Percentiles rank a stretch among this genome's conserved stretches.
These are phyloP conservation scores for Lasioglossum lativentre DNA, from an alignment of 2,888 invertebrate species.

Conservation along the genomic window DNA sequence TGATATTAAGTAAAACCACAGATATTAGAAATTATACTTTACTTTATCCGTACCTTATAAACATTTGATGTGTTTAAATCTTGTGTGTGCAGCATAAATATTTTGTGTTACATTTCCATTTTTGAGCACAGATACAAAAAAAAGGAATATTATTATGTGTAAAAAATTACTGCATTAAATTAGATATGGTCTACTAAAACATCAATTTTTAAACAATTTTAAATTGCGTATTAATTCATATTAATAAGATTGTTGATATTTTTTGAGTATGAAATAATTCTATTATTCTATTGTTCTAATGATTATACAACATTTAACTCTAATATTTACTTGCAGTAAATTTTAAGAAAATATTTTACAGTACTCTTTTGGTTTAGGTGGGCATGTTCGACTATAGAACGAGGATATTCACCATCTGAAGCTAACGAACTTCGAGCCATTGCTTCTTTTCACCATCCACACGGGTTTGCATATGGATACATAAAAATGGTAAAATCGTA, in stretches of 20 bases:
- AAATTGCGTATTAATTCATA: background rate
- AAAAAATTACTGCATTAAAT: background rate
- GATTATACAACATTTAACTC: background rate
- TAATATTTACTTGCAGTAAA: background rate
- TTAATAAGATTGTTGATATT: background rate
- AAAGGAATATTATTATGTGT: background rate
- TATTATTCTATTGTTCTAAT: background rate
- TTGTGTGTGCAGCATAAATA: background rate
- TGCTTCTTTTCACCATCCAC: slow-evolving; percentile 96
- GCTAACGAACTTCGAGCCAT: slow-evolving; percentile 94
- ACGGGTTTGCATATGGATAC: slow-evolving; percentile 94
- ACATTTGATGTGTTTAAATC: background rate
- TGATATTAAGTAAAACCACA: background rate
- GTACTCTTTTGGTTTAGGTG: slow-evolving; percentile 85
- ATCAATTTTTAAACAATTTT: background rate
- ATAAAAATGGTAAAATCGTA: slow-evolving; percentile 89
- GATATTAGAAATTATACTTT: background rate
- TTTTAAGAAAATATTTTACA: slow-evolving; percentile 56
- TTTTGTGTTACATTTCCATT: background rate
- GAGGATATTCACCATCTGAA: slow-evolving; percentile 95
- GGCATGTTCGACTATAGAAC: slow-evolving; percentile 94
- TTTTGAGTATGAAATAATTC: background rate
- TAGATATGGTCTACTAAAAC: background rate
- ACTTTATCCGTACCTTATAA: background rate
- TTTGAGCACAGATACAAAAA: background rate